Percentiles rank a stretch among this genome's conserved stretches.
phyloP scores from a whole-genome alignment of 2,888 invertebrate genomes.

The Pollenia angustigena region DNA sequence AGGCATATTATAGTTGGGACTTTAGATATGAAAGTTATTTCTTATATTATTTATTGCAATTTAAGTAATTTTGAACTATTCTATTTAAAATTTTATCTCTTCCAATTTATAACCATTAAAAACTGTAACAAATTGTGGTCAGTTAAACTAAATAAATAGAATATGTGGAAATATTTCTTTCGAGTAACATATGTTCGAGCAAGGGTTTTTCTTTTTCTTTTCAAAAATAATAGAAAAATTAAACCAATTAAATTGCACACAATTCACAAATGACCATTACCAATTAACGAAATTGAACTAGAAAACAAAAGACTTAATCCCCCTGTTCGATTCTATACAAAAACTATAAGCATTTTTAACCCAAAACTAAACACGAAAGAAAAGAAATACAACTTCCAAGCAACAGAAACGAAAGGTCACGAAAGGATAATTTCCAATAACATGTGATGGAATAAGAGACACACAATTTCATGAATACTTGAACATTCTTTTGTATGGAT shows the following conservation, averaged over 20 bases:
- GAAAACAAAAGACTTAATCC: conserved; percentile 58
- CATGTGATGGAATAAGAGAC: conserved; percentile 63
- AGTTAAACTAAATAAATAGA: conserved; percentile 17
- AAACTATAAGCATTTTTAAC: conserved; percentile 43
- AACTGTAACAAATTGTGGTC: conserved; percentile 50
- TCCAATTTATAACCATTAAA: conserved; percentile 35
- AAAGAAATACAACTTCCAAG: conserved; percentile 23
- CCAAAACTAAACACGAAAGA: background rate
- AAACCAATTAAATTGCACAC: conserved; percentile 68
- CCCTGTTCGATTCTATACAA: conserved; percentile 3
- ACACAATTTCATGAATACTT: conserved; percentile 19
- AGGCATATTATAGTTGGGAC: no score
- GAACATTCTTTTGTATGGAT: conserved; percentile 24
- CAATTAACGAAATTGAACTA: conserved; percentile 71
- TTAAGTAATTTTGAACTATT: conserved; percentile 19
- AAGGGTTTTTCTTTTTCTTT: conserved; percentile 37
- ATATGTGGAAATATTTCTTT: background rate
- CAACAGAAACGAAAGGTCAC: conserved; percentile 73
- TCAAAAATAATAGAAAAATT: conserved; percentile 39
- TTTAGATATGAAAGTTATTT: no score
- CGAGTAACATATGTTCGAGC: conserved; percentile 53
- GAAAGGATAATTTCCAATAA: conserved; percentile 75
- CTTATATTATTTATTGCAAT: background rate
- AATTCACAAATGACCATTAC: conserved; percentile 67
- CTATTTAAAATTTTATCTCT: background rate